A percentile compares a stretch with the other conserved stretches of the same genome.
Evolutionary conservation across 2,113 vertebrate genomes (phyloP).

Genomic region (Tachysurus vachellii): DNA sequence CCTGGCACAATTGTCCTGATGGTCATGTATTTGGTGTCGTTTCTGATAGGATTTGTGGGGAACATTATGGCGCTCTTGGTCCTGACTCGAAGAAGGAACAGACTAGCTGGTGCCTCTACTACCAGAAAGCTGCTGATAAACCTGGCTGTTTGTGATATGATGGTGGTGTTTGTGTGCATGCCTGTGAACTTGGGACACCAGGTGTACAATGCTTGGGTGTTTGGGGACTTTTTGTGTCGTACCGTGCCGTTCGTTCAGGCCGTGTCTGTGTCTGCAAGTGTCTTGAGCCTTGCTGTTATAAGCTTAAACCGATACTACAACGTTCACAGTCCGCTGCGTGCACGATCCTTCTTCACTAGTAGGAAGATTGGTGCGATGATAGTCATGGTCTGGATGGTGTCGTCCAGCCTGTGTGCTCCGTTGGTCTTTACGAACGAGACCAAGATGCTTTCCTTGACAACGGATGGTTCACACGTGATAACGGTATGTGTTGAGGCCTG

Average conservation of each 20-base stretch:
- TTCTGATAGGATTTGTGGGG: slow-evolving; percentile 63
- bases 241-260: slow-evolving; percentile 71
- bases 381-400: slow-evolving; percentile 62
- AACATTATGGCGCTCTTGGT: slow-evolving; percentile 68
- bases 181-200: slow-evolving; percentile 70
- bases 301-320: slow-evolving; percentile 70
- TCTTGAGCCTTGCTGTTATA: slow-evolving; percentile 67
- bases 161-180: slow-evolving; percentile 73
- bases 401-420: slow-evolving; percentile 64
- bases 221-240: slow-evolving; percentile 68
- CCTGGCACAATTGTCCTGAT: slow-evolving; percentile 65
- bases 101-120: slow-evolving; percentile 58
- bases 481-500: slow-evolving; percentile 68
- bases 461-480: slow-evolving; percentile 57
- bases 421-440: slow-evolving; percentile 67
- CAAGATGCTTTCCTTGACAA: slow-evolving; percentile 55
- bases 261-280: slow-evolving; percentile 69
- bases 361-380: slow-evolving; percentile 64
- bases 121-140: slow-evolving; percentile 68
- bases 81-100: slow-evolving; percentile 60
- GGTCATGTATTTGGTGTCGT: slow-evolving; percentile 67
- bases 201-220: slow-evolving; percentile 69
- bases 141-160: slow-evolving; percentile 70
- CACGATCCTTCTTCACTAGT: slow-evolving; percentile 64
- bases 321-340: slow-evolving; percentile 67